Evolutionary conservation across 2,888 invertebrate genomes (phyloP).

Genomic region (Caenorhabditis becei): DNA sequence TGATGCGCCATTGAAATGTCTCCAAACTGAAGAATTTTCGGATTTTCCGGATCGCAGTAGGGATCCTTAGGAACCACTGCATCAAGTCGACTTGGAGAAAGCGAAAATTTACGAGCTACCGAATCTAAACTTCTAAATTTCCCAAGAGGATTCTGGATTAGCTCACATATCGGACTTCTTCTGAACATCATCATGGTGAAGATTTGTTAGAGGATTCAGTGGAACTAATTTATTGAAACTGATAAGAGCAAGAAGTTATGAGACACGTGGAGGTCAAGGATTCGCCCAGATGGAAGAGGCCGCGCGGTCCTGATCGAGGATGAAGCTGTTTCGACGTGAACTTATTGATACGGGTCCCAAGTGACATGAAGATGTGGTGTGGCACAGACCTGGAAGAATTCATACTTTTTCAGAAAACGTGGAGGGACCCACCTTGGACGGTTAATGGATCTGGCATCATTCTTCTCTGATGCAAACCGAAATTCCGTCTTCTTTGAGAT

Average conservation of each 20-base stretch:
- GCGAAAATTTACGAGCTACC: neutral
- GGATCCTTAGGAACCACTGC: conserved; percentile 52
- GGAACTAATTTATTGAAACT: conserved; percentile 10
- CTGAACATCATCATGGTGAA: neutral
- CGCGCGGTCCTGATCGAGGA: conserved; percentile 33
- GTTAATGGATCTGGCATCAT: conserved; percentile 48
- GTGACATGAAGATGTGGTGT: conserved; percentile 2
- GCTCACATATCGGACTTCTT: conserved; percentile 12
- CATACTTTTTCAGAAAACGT: neutral
- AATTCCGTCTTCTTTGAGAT: neutral
- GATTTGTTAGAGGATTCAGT: neutral
- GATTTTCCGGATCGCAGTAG: conserved; percentile 71
- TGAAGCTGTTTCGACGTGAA: conserved; percentile 19
- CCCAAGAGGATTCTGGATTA: neutral
- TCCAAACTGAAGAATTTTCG: conserved; percentile 63
- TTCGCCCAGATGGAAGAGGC: conserved; percentile 29
- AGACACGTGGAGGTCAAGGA: conserved; percentile 3
- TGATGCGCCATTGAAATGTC: conserved; percentile 86
- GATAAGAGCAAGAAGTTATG: conserved; percentile 6
- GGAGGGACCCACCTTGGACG: conserved; percentile 21
- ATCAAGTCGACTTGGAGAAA: conserved; percentile 2
- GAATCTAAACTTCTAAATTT: neutral
- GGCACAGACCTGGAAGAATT: conserved; percentile 7
- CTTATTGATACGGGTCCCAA: neutral
- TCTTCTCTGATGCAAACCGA: neutral